A percentile compares a stretch with the other conserved stretches of the same genome.
Evolutionary conservation across 2,888 invertebrate species (phyloP).

Genomic region (Lithophane socia): DNA sequence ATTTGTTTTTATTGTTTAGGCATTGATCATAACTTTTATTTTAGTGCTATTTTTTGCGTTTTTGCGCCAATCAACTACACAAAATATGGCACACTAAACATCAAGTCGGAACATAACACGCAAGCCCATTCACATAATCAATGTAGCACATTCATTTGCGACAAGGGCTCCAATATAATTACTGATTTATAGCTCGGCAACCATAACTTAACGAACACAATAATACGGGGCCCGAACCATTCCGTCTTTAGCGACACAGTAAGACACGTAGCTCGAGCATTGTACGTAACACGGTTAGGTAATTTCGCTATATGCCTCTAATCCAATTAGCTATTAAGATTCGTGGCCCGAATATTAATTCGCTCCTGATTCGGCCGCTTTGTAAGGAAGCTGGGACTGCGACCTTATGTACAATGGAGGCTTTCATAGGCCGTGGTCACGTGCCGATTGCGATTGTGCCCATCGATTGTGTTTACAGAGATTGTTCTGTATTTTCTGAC

Average conservation of each 20-base stretch:
- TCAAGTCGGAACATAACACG: constrained; percentile 64
- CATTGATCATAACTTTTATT: background rate
- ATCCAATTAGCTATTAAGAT: constrained; percentile 91
- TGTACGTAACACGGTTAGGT: constrained; percentile 88
- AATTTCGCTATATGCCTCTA: constrained; percentile 89
- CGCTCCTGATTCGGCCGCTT: constrained; percentile 80
- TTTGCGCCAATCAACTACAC: constrained; percentile 33
- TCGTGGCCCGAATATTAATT: constrained; percentile 90
- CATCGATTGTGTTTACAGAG: constrained; percentile 72
- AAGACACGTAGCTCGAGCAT: constrained; percentile 83
- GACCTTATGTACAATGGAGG: constrained; percentile 81
- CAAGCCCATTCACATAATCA: constrained; percentile 69
- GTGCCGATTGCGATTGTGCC: constrained; percentile 64
- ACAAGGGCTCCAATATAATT: constrained; percentile 81
- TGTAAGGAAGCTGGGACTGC: constrained; percentile 81
- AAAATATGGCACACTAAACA: constrained; percentile 55
- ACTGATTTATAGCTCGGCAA: constrained; percentile 82
- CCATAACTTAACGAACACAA: constrained; percentile 82
- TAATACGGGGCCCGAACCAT: constrained; percentile 69
- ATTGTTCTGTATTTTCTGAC: constrained; percentile 67
- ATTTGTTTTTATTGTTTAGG: background rate
- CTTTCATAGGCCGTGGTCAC: constrained; percentile 64
- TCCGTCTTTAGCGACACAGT: constrained; percentile 69
- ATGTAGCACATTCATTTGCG: constrained; percentile 75
- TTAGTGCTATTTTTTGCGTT: constrained; percentile 28